These are phyloP conservation scores for Sesia bembeciformis DNA, from an alignment of 2,888 invertebrate genomes.

Conservation along the genomic window DNA sequence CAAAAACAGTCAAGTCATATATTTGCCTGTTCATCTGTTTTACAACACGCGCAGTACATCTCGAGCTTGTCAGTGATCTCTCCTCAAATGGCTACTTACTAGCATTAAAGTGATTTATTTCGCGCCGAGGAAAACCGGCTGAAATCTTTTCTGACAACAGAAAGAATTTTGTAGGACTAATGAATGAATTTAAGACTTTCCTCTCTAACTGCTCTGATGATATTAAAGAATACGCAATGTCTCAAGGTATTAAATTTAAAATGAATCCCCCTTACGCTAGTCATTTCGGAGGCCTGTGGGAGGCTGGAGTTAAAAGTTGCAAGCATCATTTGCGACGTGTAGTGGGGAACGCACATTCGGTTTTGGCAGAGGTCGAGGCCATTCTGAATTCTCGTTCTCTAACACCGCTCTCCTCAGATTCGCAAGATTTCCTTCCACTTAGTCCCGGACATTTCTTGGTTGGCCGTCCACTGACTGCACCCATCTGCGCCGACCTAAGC, in stretches of 20 bases:
- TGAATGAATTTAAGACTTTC: too few relatives aligned
- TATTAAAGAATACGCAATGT: too few relatives aligned
- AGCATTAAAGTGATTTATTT: slow-evolving; percentile 14
- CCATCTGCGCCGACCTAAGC: slow-evolving; percentile 1
- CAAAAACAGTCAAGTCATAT: neutral
- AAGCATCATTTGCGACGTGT: slow-evolving; percentile 10
- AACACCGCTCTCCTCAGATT: slow-evolving; percentile 8
- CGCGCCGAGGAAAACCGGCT: slow-evolving; percentile 13
- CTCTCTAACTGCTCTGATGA: too few relatives aligned
- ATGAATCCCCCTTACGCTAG: neutral
- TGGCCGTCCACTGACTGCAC: slow-evolving; percentile 5
- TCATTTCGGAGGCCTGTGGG: slow-evolving; percentile 1
- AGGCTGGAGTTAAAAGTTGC: slow-evolving; percentile 8
- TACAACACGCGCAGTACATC: slow-evolving; percentile 12
- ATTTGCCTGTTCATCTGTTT: neutral
- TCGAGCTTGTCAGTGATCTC: slow-evolving; percentile 12
- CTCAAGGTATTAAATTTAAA: neutral
- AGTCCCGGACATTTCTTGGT: slow-evolving; percentile 1
- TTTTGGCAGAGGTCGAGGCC: slow-evolving; percentile 6
- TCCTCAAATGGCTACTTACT: slow-evolving; percentile 10
- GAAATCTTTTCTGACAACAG: slow-evolving; percentile 16
- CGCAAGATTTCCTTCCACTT: slow-evolving; percentile 4
- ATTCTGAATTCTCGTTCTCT: slow-evolving; percentile 10
- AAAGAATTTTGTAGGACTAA: neutral
- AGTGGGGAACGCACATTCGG: slow-evolving; percentile 6